These are phyloP conservation scores for Balaenoptera acutorostrata DNA, from an alignment of 2,113 vertebrate species.

Conservation along the genomic window DNA sequence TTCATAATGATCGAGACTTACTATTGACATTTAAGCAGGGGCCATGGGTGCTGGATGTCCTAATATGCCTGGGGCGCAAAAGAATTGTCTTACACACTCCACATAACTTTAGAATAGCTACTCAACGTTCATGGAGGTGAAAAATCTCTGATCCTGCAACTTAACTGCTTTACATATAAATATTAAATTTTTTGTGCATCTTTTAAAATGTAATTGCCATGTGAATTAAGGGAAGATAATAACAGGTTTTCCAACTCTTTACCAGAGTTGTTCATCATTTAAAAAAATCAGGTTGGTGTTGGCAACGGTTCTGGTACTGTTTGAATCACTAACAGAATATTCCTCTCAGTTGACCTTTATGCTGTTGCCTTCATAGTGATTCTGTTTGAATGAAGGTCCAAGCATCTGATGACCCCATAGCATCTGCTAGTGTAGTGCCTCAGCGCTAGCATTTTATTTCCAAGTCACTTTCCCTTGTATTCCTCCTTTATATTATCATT, in stretches of 20 bases:
- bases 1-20: not conserved
- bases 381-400: not conserved
- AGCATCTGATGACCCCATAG: not conserved
- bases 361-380: not conserved
- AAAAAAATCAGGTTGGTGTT: not conserved
- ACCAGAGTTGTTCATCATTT: not conserved
- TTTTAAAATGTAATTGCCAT: not conserved
- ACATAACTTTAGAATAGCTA: not conserved
- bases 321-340: not conserved
- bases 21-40: not conserved
- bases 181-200: not conserved
- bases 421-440: accelerated
- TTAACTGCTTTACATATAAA: not conserved
- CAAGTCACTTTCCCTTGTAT: not conserved
- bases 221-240: not conserved
- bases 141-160: not conserved
- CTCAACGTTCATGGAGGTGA: not conserved
- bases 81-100: not conserved
- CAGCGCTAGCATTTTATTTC: not conserved
- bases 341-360: accelerated
- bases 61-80: not conserved
- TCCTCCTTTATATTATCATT: not conserved
- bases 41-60: not conserved
- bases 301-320: not conserved
- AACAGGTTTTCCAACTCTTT: not conserved